A percentile compares a stretch with the other conserved stretches of the same genome.
phyloP scores from a whole-genome alignment of 2,888 invertebrate genomes.

The Parnassius smintheus region DNA sequence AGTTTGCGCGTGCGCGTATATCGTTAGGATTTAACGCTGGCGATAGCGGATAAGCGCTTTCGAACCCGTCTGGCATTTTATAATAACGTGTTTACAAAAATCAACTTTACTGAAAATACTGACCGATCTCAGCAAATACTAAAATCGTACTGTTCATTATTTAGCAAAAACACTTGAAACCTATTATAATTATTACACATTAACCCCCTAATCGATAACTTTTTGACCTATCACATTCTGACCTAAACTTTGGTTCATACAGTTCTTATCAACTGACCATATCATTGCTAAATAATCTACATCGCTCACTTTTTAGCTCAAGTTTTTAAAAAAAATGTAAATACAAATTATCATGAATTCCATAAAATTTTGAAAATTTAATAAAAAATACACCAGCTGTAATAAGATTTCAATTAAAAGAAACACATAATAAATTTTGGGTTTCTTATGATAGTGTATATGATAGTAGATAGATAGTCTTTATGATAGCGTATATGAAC shows the following conservation, averaged over 20 bases:
- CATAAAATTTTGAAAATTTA: too few relatives aligned
- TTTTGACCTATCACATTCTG: constrained; percentile 54
- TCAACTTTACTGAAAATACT: neutral
- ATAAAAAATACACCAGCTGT: too few relatives aligned
- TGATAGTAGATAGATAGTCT: too few relatives aligned
- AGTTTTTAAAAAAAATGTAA: too few relatives aligned
- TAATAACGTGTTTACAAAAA: too few relatives aligned
- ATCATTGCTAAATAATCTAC: neutral
- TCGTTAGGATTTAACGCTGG: constrained; percentile 74
- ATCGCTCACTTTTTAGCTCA: neutral
- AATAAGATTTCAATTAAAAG: too few relatives aligned
- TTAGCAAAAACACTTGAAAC: constrained; percentile 36
- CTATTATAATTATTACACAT: constrained; percentile 49
- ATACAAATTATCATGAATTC: too few relatives aligned
- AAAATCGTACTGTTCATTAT: constrained; percentile 12
- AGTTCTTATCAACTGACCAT: too few relatives aligned
- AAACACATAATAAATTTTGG: too few relatives aligned
- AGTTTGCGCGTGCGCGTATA: constrained; percentile 82
- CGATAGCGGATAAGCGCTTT: constrained; percentile 78
- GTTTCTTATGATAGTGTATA: too few relatives aligned
- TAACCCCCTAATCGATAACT: constrained; percentile 65
- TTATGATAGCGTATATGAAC: too few relatives aligned
- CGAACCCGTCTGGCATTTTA: constrained; percentile 81
- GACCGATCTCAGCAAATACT: constrained; percentile 11
- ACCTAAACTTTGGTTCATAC: constrained; percentile 47